Percentiles rank a stretch among this genome's conserved stretches.
Conservation (phyloP, 2,888 invertebrate genomes). For the Acutogordius australiensis region DNA sequence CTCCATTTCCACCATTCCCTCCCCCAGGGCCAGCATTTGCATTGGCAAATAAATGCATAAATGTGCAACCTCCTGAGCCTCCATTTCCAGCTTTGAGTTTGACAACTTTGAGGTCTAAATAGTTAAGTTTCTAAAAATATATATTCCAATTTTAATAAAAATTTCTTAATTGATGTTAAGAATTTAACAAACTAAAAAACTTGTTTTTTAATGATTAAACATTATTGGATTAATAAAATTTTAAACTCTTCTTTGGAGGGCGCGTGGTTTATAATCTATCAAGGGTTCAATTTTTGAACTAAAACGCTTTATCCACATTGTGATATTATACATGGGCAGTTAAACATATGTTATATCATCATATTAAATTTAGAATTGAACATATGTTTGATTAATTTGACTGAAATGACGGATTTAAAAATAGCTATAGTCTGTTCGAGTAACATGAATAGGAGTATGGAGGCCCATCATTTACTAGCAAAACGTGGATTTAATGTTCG, state of each 20-base stretch:
- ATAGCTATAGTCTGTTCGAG: conserved; percentile 92
- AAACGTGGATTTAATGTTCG: conserved; percentile 75
- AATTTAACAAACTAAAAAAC: too few relatives aligned
- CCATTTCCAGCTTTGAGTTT: neutral
- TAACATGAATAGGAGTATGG: conserved; percentile 98
- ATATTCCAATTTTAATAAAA: neutral
- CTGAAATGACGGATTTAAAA: conserved; percentile 23
- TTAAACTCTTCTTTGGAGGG: too few relatives aligned
- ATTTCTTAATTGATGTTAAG: too few relatives aligned
- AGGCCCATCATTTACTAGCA: conserved; percentile 71
- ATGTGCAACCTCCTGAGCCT: neutral
- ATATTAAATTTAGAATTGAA: too few relatives aligned
- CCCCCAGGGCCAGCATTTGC: neutral
- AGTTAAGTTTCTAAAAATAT: neutral
- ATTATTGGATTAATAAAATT: too few relatives aligned
- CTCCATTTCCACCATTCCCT: conserved; percentile 6
- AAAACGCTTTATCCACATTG: too few relatives aligned
- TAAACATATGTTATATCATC: too few relatives aligned
- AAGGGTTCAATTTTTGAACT: too few relatives aligned
- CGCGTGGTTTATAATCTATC: too few relatives aligned
- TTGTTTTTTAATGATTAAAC: too few relatives aligned
- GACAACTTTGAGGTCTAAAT: neutral
- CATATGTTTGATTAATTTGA: too few relatives aligned
- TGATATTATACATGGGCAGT: too few relatives aligned
- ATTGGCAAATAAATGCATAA: conserved; percentile 7